phyloP scores from a whole-genome alignment of 2,797 vertebrate species.

The Lacerta bilineata region DNA sequence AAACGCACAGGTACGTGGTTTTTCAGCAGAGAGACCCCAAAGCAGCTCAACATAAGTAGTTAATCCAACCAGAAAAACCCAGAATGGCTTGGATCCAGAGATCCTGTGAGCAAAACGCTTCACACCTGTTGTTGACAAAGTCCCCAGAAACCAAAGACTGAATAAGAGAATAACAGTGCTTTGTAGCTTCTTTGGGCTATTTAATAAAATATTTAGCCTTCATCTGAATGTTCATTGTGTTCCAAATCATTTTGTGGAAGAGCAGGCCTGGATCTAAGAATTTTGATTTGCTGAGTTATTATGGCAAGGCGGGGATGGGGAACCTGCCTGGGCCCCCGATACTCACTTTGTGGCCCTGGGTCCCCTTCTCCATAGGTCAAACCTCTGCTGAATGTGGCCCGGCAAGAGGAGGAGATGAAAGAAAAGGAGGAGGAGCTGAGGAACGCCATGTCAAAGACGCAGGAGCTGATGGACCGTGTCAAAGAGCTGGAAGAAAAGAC shows the following conservation, averaged over 20 bases:
- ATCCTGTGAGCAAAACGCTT: background rate
- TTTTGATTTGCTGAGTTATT: background rate
- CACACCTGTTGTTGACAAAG: too few relatives aligned
- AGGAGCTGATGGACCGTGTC: conserved; percentile 71
- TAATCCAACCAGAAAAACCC: background rate
- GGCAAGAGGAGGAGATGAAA: conserved; percentile 80
- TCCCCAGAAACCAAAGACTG: too few relatives aligned
- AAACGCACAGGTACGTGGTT: background rate
- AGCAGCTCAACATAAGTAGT: background rate
- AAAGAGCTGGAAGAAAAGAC: conserved; percentile 81
- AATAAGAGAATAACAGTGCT: too few relatives aligned
- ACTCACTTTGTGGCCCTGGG: background rate
- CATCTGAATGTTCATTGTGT: too few relatives aligned
- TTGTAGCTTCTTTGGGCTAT: too few relatives aligned
- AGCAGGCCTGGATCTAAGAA: background rate
- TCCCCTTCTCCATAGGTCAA: conserved; percentile 73
- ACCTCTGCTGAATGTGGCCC: conserved; percentile 78
- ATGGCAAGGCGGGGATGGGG: background rate
- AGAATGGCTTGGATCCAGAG: background rate
- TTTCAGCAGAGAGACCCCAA: background rate
- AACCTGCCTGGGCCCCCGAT: background rate
- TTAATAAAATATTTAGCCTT: too few relatives aligned
- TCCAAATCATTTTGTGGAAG: background rate
- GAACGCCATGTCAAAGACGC: conserved; percentile 73
- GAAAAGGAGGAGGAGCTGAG: conserved; percentile 80